Base-by-base conservation (phyloP, 2,888 invertebrate species). In the Nysson spinosus region DNA sequence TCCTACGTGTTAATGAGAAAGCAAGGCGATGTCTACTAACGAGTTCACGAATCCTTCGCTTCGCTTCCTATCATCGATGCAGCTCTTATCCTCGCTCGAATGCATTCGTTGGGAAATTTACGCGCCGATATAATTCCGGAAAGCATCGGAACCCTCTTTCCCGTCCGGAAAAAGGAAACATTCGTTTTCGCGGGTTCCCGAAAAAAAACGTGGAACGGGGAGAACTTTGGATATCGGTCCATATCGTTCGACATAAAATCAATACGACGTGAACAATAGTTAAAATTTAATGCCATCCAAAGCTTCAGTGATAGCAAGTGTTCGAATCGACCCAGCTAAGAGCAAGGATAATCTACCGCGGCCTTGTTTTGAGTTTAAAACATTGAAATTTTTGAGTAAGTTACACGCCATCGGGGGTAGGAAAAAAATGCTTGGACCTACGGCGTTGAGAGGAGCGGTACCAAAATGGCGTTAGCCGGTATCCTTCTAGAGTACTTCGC, bases 391-490 rank as follows among this genome's bases (percentile, higher is more conserved):
- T 9, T 9, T 6, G 28, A 6, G 3, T 3, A 3, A 3, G 28
- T 6, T 3, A 28, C 28, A 28, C 4, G 28, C 28, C 30, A 44
- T 57, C 46, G 43, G 26, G 24, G 11, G 19, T n/a, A 28, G n/a
- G 9, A 12, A 34, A 9, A 34, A 14, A 34, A 4, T n/a, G 1
- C n/a, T 34, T 14, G 1, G 2, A 14, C 9, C 24, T 24, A 1
- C 32, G 17, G 14, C 1, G 34, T 4, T 26, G 1, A n/a, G 20
- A 12, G 37, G n/a, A 32, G 22, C 28, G 35, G 39, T 22, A 83
- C 79, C 80, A 84, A 84, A 72, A 85, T 84, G 83, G 84, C 83
- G 80, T 52, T 30, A 43, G 12, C 26, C 44, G 19, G 28, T 32
- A 11, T n/a, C 28, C 19, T 2, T 35, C 32, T 32, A n/a, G 11